Percentiles rank a stretch among this genome's conserved stretches.
These are phyloP conservation scores for Machimus rusticus DNA, from an alignment of 2,888 invertebrate species.

Conservation along the genomic window DNA sequence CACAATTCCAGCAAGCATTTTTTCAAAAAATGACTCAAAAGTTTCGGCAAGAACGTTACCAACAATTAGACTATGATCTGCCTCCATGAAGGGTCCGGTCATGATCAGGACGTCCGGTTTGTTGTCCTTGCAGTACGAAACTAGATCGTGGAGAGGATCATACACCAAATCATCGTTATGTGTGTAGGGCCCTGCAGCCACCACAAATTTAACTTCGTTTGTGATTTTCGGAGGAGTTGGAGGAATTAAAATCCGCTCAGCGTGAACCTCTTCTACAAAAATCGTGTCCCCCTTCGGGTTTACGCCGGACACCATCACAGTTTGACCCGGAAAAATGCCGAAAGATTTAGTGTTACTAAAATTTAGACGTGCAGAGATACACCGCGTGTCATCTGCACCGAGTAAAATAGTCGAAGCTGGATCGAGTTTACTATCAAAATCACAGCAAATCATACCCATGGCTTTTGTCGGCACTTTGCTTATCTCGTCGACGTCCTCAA, in stretches of 20 bases:
- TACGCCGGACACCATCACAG: slow-evolving; percentile 73
- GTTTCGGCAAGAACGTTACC: slow-evolving; percentile 71
- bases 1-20: slow-evolving; percentile 72
- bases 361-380: slow-evolving; percentile 64
- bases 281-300: slow-evolving; percentile 76
- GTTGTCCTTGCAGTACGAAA: slow-evolving; percentile 71
- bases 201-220: slow-evolving; percentile 72
- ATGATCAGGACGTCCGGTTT: slow-evolving; percentile 83
- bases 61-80: slow-evolving; percentile 70
- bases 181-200: slow-evolving; percentile 87
- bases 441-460: slow-evolving; percentile 79
- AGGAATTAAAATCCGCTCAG: slow-evolving; percentile 65
- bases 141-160: slow-evolving; percentile 81
- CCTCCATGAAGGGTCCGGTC: slow-evolving; percentile 86
- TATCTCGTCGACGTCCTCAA: slow-evolving; percentile 57
- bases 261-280: slow-evolving; percentile 71
- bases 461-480: slow-evolving; percentile 57
- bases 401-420: slow-evolving; percentile 75
- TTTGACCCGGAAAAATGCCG: slow-evolving; percentile 61
- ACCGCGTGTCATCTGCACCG: slow-evolving; percentile 68
- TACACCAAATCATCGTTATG: slow-evolving; percentile 77
- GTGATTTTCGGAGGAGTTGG: slow-evolving; percentile 63
- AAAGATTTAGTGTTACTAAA: slow-evolving; percentile 64
- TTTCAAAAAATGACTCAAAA: slow-evolving; percentile 78
- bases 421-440: slow-evolving; percentile 76